phyloP scores from a whole-genome alignment of 2,888 invertebrate species.

The Nezara viridula region DNA sequence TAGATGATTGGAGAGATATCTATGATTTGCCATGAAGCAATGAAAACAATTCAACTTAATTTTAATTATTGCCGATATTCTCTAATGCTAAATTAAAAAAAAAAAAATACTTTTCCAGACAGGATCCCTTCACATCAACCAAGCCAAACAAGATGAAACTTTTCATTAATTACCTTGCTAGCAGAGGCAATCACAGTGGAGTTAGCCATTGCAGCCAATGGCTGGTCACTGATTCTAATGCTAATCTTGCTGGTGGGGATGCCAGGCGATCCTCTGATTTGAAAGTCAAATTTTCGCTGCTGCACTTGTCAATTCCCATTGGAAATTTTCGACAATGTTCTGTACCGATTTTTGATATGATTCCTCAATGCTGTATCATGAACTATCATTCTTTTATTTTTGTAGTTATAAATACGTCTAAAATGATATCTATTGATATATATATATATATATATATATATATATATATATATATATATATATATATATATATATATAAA shows the following conservation, averaged over 20 bases:
- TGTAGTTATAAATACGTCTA: too few relatives aligned
- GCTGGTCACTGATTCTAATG: slow-evolving; percentile 1
- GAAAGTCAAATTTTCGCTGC: background rate
- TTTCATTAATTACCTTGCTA: background rate
- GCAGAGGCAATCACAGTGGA: background rate
- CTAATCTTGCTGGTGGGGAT: background rate
- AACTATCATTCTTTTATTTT: too few relatives aligned
- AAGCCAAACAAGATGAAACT: background rate
- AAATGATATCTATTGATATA: too few relatives aligned
- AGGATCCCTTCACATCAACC: background rate
- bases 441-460: too few relatives aligned
- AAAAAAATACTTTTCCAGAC: too few relatives aligned
- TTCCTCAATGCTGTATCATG: too few relatives aligned
- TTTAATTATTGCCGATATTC: background rate
- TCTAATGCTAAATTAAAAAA: background rate
- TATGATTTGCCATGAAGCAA: too few relatives aligned
- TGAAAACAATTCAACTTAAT: too few relatives aligned
- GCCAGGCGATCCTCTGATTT: background rate
- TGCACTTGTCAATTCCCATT: background rate
- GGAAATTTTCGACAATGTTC: background rate
- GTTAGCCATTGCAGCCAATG: background rate
- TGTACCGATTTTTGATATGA: too few relatives aligned
- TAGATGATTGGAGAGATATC: too few relatives aligned
- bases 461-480: too few relatives aligned
- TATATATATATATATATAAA: too few relatives aligned